Base-by-base conservation (phyloP, 2,113 vertebrate species). In the Alligator sinensis region DNA sequence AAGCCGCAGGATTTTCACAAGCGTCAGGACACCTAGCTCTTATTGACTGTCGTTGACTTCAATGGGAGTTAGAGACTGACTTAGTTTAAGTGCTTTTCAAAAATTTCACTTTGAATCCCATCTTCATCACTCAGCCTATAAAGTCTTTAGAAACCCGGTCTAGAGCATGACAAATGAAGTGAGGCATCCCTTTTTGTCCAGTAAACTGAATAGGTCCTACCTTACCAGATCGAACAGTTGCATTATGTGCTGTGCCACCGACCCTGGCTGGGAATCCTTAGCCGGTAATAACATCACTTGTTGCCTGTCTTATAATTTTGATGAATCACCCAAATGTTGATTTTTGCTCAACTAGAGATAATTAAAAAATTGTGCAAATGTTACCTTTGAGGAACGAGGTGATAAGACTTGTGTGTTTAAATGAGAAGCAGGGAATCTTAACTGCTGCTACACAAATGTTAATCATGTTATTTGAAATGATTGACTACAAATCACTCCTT, bases 371-470 rank as follows among this genome's bases (percentile, higher is more conserved):
- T 7, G 75, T 89, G 70, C 89, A 90, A 91, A 64, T 28, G 80
- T 75, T 95, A 92, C 84, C 82, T 94, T 4, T 89, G 95, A 90
- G 93, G 77, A 82, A 90, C 4, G 68, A 81, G 77, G 63, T 84
- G 77, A 57, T 87, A 91, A 84, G 58, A 87, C 77, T 47, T 77
- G 22, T 16, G 19, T 59, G 15, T 59, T 94, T 90, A 80, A 90
- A 94, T 38, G 15, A 64, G 61, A 90, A 60, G 84, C 61, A 86
- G 89, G 59, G 87, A 90, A 47, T 57, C 80, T 61, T 47, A 75
- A 87, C 61, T 7, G 59, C 90, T 88, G 60, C 66, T 58, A 81
- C 21, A 28, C 25, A 68, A 47, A 64, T 78, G 83, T 82, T 91
- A 87, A 96, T 92, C 91, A 12, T 28, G 21, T 88, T 77, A 90